phyloP scores from a whole-genome alignment of 2,113 vertebrate genomes.

The Pedionomus torquatus region DNA sequence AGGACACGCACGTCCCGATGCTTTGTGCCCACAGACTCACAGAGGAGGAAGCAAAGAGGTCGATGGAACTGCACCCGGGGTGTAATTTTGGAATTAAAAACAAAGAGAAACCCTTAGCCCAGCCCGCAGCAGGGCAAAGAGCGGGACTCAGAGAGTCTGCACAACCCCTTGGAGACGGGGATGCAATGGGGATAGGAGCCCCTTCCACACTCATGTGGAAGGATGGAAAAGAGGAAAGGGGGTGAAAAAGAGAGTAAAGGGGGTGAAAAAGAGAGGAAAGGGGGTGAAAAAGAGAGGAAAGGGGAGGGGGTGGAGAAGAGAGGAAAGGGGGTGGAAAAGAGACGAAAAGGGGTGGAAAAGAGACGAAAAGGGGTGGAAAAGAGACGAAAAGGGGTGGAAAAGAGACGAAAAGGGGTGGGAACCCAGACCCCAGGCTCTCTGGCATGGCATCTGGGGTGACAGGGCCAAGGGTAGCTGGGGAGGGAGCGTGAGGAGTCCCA shows the following conservation, averaged over 20 bases:
- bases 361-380: background rate
- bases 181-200: background rate
- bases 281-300: too few relatives aligned
- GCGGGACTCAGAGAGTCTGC: background rate
- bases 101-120: background rate
- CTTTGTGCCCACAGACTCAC: background rate
- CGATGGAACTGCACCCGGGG: background rate
- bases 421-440: accelerated
- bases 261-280: too few relatives aligned
- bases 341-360: background rate
- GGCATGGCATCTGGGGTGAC: background rate
- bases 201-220: background rate
- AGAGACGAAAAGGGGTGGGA: background rate
- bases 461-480: background rate
- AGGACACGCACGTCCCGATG: accelerated
- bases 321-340: background rate
- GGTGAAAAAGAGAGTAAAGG: too few relatives aligned
- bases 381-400: background rate
- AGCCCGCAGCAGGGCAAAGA: background rate
- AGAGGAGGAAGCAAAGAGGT: background rate
- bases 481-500: background rate
- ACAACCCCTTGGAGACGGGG: background rate
- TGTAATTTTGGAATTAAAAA: background rate
- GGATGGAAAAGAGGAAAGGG: background rate
- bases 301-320: background rate